Conservation (phyloP, 2,888 invertebrate genomes). For the Mechanitis mazaeus region DNA sequence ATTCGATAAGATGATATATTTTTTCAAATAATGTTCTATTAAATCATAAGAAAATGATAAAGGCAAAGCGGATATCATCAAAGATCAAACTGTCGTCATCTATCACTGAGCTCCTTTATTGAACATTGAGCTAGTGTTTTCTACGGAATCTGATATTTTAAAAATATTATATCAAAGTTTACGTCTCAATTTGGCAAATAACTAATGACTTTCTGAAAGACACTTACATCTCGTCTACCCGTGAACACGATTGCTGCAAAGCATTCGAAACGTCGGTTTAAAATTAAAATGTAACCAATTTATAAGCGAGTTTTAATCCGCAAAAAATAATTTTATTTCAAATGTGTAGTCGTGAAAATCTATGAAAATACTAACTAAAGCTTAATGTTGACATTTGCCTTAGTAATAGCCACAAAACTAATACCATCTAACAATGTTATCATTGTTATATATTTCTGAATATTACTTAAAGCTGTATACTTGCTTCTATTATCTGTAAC, state of each 20-base stretch:
- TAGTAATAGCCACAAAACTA: background rate
- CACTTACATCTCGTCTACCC: no score
- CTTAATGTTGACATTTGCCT: background rate
- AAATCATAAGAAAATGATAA: slow-evolving; percentile 26
- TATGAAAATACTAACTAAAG: background rate
- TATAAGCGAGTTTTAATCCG: no score
- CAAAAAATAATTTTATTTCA: no score
- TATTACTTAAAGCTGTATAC: background rate
- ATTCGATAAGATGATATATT: background rate
- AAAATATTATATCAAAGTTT: slow-evolving; percentile 4
- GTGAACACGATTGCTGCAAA: no score
- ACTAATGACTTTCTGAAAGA: background rate
- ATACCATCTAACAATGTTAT: background rate
- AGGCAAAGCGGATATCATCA: slow-evolving; percentile 24
- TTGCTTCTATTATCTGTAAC: no score
- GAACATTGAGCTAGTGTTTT: slow-evolving; percentile 20
- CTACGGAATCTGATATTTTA: slow-evolving; percentile 10
- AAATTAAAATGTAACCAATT: no score
- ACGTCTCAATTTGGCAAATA: background rate
- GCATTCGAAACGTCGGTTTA: no score
- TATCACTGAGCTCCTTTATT: slow-evolving; percentile 26
- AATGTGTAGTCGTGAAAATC: no score
- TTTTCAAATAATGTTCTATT: slow-evolving; percentile 6
- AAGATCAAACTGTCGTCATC: slow-evolving; percentile 33
- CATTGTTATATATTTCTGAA: background rate